Conservation (phyloP, 1,140 invertebrate genomes). For the Delia radicum region DNA sequence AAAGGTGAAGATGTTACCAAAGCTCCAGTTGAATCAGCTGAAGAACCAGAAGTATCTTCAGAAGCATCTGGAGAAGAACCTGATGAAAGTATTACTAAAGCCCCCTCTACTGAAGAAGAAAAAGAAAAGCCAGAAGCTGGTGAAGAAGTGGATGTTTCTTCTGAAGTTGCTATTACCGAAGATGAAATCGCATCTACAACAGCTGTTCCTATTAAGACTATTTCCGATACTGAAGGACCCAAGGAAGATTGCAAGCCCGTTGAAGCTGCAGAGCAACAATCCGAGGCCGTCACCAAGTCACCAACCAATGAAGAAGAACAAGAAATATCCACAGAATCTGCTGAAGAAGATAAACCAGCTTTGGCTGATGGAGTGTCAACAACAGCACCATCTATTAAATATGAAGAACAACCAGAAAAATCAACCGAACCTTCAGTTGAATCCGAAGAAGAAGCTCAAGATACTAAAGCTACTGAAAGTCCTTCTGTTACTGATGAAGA, state of each 20-base stretch:
- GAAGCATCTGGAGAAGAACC: background rate
- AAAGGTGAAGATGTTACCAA: slow-evolving; percentile 8
- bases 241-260: slow-evolving; percentile 15
- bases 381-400: background rate
- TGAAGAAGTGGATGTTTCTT: background rate
- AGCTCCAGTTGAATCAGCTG: background rate
- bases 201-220: too few relatives aligned
- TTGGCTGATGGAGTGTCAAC: background rate
- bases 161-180: background rate
- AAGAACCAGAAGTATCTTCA: background rate
- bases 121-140: background rate
- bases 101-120: slow-evolving; percentile 25
- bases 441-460: slow-evolving; percentile 12
- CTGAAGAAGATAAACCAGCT: background rate
- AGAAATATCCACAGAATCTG: background rate
- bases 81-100: slow-evolving; percentile 6
- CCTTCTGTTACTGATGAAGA: slow-evolving; percentile 6
- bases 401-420: slow-evolving; percentile 24
- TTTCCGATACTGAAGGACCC: background rate
- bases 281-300: background rate
- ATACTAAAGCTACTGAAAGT: background rate
- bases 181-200: too few relatives aligned
- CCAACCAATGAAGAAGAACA: background rate
- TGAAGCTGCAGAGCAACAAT: background rate
- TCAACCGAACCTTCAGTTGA: slow-evolving; percentile 9